Conservation (phyloP, 2,797 vertebrate species). For the Emydoidea blandingii region DNA sequence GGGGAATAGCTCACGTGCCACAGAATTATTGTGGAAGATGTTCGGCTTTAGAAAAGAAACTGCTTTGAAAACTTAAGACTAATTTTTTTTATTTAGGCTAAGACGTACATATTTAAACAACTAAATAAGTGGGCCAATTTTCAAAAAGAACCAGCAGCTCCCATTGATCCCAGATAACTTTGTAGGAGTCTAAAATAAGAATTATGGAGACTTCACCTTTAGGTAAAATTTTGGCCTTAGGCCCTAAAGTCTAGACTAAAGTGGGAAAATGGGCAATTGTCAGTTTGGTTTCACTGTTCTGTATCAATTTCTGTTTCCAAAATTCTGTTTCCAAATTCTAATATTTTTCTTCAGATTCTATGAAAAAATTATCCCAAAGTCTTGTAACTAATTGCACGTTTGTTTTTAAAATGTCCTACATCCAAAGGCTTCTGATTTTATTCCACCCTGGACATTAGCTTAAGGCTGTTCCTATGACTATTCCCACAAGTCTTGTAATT, state of each 20-base stretch:
- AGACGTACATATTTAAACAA: not conserved
- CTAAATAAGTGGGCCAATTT: not conserved
- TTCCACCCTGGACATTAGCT: slow-evolving; percentile 46
- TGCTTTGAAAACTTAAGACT: not conserved
- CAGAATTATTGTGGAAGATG: not conserved
- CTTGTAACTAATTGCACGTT: slow-evolving; percentile 2
- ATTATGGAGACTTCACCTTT: no score
- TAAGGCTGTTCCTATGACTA: slow-evolving; percentile 46
- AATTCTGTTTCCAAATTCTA: not conserved
- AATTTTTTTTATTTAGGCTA: not conserved
- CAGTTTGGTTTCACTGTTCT: no score
- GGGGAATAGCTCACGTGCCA: no score
- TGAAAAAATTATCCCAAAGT: not conserved
- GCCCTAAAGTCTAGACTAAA: not conserved
- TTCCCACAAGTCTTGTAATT: slow-evolving; percentile 43
- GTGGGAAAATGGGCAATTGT: not conserved
- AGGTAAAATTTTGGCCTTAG: no score
- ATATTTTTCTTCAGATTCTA: not conserved
- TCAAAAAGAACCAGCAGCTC: not conserved
- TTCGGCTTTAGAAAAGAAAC: not conserved
- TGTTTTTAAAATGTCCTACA: slow-evolving; percentile 47
- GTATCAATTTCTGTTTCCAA: not conserved
- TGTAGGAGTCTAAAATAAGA: no score
- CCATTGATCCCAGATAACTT: not conserved
- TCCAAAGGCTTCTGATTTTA: slow-evolving; percentile 55